phyloP scores from a whole-genome alignment of 2,888 invertebrate genomes.

The Patella depressa region DNA sequence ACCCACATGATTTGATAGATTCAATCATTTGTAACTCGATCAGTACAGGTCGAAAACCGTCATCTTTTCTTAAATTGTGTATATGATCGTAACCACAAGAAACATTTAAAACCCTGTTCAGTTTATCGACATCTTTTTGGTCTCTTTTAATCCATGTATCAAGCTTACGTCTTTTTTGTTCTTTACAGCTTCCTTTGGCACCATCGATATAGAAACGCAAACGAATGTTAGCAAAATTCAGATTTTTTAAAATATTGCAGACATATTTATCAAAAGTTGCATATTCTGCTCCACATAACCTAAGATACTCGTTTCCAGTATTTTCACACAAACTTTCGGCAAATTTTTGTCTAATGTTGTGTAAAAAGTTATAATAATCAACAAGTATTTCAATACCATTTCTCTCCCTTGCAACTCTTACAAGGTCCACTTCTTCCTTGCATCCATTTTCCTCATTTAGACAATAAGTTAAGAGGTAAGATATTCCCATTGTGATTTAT shows the following conservation, averaged over 20 bases:
- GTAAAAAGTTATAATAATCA: constrained; percentile 65
- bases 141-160: constrained; percentile 62
- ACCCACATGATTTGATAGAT: constrained; percentile 54
- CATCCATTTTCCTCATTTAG: constrained; percentile 47
- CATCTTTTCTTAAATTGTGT: constrained; percentile 40
- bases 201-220: constrained; percentile 66
- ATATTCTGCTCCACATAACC: constrained; percentile 65
- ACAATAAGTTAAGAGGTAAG: constrained; percentile 54
- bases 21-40: constrained; percentile 58
- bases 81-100: constrained; percentile 30
- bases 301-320: constrained; percentile 54
- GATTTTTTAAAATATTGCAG: constrained; percentile 54
- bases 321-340: constrained; percentile 48
- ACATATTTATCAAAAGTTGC: constrained; percentile 51
- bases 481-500: constrained; percentile 56
- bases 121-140: constrained; percentile 50
- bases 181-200: constrained; percentile 57
- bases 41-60: constrained; percentile 60
- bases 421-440: constrained; percentile 57
- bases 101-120: constrained; percentile 35
- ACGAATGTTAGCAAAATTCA: constrained; percentile 54
- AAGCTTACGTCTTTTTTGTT: constrained; percentile 54
- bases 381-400: constrained; percentile 64
- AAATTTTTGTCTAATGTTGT: constrained; percentile 53
- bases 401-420: constrained; percentile 52